Percentiles rank a stretch among this genome's conserved stretches.
Conservation (phyloP, 2,113 vertebrate species). For the Corythaixoides concolor region DNA sequence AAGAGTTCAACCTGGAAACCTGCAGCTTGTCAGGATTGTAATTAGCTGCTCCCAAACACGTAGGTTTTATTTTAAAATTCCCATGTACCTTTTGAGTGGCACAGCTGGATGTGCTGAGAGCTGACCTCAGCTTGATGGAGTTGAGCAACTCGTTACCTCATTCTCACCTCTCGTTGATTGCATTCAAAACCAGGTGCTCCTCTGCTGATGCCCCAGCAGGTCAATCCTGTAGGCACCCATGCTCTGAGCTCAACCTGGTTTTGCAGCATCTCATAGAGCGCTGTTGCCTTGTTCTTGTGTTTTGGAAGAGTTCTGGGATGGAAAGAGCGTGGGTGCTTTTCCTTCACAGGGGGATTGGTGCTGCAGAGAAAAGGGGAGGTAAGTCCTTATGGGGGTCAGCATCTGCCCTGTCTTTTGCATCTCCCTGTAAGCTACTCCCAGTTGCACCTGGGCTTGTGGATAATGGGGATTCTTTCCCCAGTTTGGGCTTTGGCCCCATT, state of each 20-base stretch:
- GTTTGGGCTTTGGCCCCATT: background rate
- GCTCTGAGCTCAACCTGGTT: background rate
- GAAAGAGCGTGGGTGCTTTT: background rate
- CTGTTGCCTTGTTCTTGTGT: background rate
- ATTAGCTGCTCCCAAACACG: background rate
- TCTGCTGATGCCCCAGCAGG: background rate
- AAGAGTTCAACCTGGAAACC: background rate
- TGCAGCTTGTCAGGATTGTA: background rate
- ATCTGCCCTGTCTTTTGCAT: background rate
- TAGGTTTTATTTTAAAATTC: background rate
- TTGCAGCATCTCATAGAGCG: accelerated
- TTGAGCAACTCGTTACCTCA: background rate
- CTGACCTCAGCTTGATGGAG: background rate
- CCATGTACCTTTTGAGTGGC: background rate
- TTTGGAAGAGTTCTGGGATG: background rate
- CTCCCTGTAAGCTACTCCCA: background rate
- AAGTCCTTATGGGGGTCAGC: background rate
- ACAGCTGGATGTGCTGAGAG: background rate
- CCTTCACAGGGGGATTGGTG: accelerated
- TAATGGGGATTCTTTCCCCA: too few relatives aligned
- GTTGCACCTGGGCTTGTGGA: background rate
- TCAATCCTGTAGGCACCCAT: background rate
- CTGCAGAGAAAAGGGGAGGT: background rate
- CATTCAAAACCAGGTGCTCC: background rate
- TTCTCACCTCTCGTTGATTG: background rate